Percentiles rank a stretch among this genome's conserved stretches.
phyloP scores from a whole-genome alignment of 2,888 invertebrate genomes.

The Ectobius pallidus region DNA sequence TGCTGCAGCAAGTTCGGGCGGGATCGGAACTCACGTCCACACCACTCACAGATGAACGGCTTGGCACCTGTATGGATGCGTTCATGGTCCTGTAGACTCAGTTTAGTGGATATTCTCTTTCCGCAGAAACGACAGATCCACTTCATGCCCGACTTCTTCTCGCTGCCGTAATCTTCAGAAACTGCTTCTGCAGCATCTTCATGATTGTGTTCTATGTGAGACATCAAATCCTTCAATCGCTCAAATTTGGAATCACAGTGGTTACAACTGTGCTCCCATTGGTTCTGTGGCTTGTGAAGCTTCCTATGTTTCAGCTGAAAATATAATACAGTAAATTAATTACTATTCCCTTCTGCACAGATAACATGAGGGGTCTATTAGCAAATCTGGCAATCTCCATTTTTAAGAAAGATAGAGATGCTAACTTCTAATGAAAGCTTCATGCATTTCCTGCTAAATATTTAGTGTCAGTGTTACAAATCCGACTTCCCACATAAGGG shows the following conservation, averaged over 20 bases:
- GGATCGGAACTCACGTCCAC: slow-evolving; percentile 46
- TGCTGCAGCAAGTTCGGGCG: slow-evolving; percentile 46
- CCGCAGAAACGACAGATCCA: slow-evolving; percentile 46
- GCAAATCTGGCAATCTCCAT: too few relatives aligned
- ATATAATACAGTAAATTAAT: too few relatives aligned
- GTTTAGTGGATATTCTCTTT: slow-evolving; percentile 45
- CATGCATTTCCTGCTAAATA: too few relatives aligned
- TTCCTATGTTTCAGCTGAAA: slow-evolving; percentile 34
- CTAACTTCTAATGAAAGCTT: too few relatives aligned
- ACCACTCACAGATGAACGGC: slow-evolving; percentile 47
- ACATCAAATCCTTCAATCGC: slow-evolving; percentile 20
- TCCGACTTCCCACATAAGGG: too few relatives aligned
- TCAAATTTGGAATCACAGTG: slow-evolving; percentile 31
- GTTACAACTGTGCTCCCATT: slow-evolving; percentile 30
- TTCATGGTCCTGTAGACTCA: slow-evolving; percentile 45
- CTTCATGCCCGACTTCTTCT: background rate
- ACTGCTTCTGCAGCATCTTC: background rate
- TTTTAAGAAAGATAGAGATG: too few relatives aligned
- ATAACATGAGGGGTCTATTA: too few relatives aligned
- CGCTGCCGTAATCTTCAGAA: background rate
- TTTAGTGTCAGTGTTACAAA: too few relatives aligned
- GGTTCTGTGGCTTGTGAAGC: slow-evolving; percentile 29
- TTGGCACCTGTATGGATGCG: slow-evolving; percentile 46
- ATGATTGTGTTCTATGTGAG: slow-evolving; percentile 25
- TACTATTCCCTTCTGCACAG: too few relatives aligned